Percentiles rank a stretch among this genome's conserved stretches.
phyloP scores from a whole-genome alignment of 2,797 vertebrate species.

The Mormyrus hasselquistii region DNA sequence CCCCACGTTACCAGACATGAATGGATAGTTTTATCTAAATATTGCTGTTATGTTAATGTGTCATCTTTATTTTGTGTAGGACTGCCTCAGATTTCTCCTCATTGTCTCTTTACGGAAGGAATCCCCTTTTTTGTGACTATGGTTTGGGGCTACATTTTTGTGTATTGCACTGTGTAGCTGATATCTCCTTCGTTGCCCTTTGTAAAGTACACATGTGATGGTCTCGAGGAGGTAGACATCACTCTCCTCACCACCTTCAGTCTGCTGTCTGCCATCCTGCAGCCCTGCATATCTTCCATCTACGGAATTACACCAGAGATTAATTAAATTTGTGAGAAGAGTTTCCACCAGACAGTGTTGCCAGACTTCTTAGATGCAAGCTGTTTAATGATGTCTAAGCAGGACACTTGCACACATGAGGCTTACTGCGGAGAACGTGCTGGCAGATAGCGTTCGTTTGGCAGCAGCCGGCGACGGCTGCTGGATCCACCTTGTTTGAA shows the following conservation, averaged over 20 bases:
- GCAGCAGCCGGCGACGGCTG: background rate
- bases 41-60: background rate
- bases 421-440: background rate
- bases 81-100: background rate
- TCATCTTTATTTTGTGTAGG: background rate
- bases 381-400: constrained; percentile 20
- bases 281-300: background rate
- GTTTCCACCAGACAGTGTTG: constrained; percentile 5
- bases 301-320: constrained; percentile 23
- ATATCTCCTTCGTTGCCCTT: background rate
- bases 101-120: background rate
- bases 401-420: background rate
- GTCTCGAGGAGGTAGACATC: background rate
- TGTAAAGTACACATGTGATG: background rate
- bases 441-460: background rate
- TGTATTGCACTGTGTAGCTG: background rate
- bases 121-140: background rate
- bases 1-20: background rate
- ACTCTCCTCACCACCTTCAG: background rate
- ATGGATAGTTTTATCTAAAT: background rate
- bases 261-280: background rate
- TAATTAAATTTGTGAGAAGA: constrained; percentile 22
- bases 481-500: background rate
- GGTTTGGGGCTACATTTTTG: background rate
- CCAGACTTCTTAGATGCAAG: constrained; percentile 19